Percentiles rank a stretch among this genome's conserved stretches.
phyloP scores from a whole-genome alignment of 2,797 vertebrate species.

The Tachyglossus aculeatus region DNA sequence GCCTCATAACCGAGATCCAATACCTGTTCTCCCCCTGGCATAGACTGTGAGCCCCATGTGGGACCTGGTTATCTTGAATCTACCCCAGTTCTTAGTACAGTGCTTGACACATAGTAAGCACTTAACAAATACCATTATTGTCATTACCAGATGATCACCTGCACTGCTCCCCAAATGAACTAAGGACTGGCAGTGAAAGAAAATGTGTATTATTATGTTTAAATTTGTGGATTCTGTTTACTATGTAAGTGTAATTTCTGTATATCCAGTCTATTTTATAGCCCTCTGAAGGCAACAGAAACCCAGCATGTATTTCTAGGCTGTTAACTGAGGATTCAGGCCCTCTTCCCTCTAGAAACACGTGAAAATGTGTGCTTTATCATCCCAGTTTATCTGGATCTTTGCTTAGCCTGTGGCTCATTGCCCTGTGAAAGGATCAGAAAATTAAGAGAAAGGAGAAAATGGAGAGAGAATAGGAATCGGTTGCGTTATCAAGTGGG shows the following conservation, averaged over 20 bases:
- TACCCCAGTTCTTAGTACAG: not conserved
- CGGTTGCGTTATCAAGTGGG: not conserved
- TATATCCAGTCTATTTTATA: slow-evolving; percentile 58
- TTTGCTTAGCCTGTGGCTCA: slow-evolving; percentile 46
- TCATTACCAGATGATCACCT: too few species aligned
- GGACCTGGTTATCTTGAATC: too few species aligned
- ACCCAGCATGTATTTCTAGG: slow-evolving; percentile 60
- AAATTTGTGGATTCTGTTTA: slow-evolving; percentile 59
- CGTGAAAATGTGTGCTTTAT: slow-evolving; percentile 26
- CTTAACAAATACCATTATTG: not conserved
- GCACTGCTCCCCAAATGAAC: slow-evolving; percentile 17
- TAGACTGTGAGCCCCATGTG: too few species aligned
- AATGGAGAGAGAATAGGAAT: too few species aligned
- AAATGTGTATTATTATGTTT: slow-evolving; percentile 58
- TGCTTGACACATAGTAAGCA: not conserved
- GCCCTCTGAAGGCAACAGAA: slow-evolving; percentile 56
- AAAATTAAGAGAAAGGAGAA: slow-evolving; percentile 18
- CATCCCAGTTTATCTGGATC: slow-evolving; percentile 59
- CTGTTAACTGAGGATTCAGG: slow-evolving; percentile 61
- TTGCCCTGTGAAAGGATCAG: slow-evolving; percentile 43
- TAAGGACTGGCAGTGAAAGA: slow-evolving; percentile 45
- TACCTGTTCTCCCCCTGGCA: too few species aligned
- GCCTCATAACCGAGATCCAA: too few species aligned
- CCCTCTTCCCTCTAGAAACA: slow-evolving; percentile 56
- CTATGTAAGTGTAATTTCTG: slow-evolving; percentile 38